Evolutionary conservation across 2,113 vertebrate species (phyloP).

Genomic region (Sturnira hondurensis): DNA sequence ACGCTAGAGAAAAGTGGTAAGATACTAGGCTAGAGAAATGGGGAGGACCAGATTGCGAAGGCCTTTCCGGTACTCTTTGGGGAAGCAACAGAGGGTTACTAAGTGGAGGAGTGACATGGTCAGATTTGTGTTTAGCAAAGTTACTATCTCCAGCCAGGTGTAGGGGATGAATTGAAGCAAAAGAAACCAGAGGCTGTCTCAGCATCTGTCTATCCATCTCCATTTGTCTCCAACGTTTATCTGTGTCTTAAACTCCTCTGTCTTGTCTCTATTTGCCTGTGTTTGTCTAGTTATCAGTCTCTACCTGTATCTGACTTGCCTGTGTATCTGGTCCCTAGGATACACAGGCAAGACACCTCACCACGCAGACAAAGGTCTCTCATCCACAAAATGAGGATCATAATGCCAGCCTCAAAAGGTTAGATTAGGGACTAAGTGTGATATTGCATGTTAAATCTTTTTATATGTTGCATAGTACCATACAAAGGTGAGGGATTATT

Average conservation of each 20-base stretch:
- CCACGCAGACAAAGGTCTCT: background rate
- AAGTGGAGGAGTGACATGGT: background rate
- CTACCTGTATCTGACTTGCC: background rate
- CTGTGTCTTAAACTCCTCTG: background rate
- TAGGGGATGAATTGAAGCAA: background rate
- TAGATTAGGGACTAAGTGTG: constrained; percentile 52
- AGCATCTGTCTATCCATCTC: constrained; percentile 8
- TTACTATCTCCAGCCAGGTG: background rate
- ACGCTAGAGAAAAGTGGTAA: background rate
- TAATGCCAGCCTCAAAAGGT: constrained; percentile 77
- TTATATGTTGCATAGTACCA: constrained; percentile 54
- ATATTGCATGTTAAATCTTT: constrained; percentile 51
- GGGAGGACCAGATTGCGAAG: background rate
- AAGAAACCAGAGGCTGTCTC: background rate
- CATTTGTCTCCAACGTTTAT: constrained; percentile 21
- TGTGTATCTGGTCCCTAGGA: constrained; percentile 56
- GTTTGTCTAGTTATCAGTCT: background rate
- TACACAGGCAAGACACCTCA: constrained; percentile 12
- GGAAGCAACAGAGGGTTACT: background rate
- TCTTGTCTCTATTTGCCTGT: background rate
- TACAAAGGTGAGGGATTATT: constrained; percentile 61
- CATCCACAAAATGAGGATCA: constrained; percentile 60
- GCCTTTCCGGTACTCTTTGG: background rate
- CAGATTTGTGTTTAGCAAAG: background rate
- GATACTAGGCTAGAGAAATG: background rate